Conservation (phyloP, 30 jellyfish, hydroid and myxozoan genomes). For the Hydractinia symbiolongicarpus region DNA sequence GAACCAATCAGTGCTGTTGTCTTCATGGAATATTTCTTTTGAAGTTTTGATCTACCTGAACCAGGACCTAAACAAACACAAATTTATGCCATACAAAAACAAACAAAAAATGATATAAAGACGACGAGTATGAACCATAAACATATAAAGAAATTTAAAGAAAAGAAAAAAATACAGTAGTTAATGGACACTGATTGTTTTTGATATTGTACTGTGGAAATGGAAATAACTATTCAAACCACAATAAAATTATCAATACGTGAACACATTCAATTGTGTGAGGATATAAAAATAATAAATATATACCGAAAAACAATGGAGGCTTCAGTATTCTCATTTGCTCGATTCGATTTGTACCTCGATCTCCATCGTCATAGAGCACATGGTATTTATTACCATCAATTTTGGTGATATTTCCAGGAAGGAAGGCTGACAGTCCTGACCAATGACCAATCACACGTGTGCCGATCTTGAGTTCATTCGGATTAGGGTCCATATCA, state of each 20-base stretch:
- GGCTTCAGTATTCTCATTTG: conserved; percentile 92
- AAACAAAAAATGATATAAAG: neutral
- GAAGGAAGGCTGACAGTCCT: conserved; percentile 83
- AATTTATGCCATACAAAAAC: neutral
- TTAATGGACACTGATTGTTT: too few relatives aligned
- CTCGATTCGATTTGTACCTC: conserved; percentile 62
- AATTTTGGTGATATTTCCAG: conserved; percentile 67
- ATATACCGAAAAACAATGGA: conserved; percentile 89
- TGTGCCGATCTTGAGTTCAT: conserved; percentile 76
- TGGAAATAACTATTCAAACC: too few relatives aligned
- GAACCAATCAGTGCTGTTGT: conserved; percentile 84
- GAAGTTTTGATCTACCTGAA: conserved; percentile 79
- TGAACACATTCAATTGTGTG: too few relatives aligned
- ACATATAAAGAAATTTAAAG: neutral
- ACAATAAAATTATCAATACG: too few relatives aligned
- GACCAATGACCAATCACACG: conserved; percentile 98
- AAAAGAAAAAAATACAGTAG: neutral
- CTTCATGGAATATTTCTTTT: conserved; percentile 88
- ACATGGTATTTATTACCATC: conserved; percentile 83
- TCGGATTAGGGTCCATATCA: conserved; percentile 93
- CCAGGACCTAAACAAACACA: conserved; percentile 76
- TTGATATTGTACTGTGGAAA: too few relatives aligned
- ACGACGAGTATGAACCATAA: neutral
- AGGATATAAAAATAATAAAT: too few relatives aligned
- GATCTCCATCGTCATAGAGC: conserved; percentile 94